Base-by-base conservation (phyloP, 2,113 vertebrate species). In the Sturnus vulgaris region DNA sequence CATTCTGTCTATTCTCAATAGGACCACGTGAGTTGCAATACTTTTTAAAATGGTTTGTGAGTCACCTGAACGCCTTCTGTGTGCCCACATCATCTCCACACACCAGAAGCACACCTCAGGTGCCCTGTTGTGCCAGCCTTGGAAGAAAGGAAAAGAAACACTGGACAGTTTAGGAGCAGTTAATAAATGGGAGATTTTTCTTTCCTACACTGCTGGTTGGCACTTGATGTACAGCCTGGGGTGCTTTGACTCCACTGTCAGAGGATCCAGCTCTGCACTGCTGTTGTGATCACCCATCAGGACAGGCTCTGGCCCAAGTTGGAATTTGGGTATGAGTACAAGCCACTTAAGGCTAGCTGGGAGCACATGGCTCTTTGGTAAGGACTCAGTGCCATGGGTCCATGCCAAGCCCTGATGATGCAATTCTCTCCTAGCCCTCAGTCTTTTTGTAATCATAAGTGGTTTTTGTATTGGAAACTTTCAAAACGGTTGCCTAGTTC, bases 381-480 rank as follows among this genome's bases (percentile, higher is more conserved):
- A 82, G 76, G 31, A 69, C 46, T 80, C 56, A 28, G 87, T 79
- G 40, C 61, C 33, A 7, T 18, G 49, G 56, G 79, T 68, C 49
- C 10, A 4, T 1, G 33, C 73, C 93, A 96, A 92, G 73, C 25
- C 31, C 65, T 68, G 59, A 39, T 88, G 71, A 88, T 88, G 80
- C 82, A 93, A 92, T 83, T 88, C 21, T 55, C 63, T 88, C 88
- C 68, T 46, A 93, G 42, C 16, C 53, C 49, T 83, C 68, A 50
- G 33, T 52, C 60, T 66, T 95, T 95, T 88, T 93, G 92, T 83
- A 93, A 95, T 89, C 77, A 25, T 33, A 91, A 96, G 35, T 53
- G 71, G 77, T 94, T 96, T 90, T 75, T 95, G 68, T 83, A 57
- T 85, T 94, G 94, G 92, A 97, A 96, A 96, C 80, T 92, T 97